These are phyloP conservation scores for Diplodus sargus DNA, from an alignment of 2,797 vertebrate species.

Conservation along the genomic window DNA sequence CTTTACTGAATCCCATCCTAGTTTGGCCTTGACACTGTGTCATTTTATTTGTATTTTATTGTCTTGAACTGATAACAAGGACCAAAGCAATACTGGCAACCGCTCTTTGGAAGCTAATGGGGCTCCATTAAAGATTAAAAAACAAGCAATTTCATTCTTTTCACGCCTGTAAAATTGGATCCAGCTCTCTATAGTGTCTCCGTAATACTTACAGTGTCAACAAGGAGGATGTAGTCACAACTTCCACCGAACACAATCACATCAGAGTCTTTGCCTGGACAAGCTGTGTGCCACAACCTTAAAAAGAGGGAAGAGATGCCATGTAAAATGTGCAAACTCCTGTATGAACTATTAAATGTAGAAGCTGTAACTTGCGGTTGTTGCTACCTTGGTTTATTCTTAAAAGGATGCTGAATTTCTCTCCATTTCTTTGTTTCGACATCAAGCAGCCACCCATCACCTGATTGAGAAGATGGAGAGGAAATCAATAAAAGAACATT, in stretches of 20 bases:
- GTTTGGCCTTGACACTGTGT: too few species aligned
- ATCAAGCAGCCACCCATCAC: slow-evolving; percentile 94
- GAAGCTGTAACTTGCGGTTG: not conserved
- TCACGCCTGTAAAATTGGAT: not conserved
- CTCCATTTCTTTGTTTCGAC: slow-evolving; percentile 90
- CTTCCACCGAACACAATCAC: slow-evolving; percentile 97
- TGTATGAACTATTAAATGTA: slow-evolving; percentile 1
- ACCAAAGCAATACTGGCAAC: too few species aligned
- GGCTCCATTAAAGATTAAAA: too few species aligned
- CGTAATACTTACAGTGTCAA: slow-evolving; percentile 90
- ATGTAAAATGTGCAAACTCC: not conserved
- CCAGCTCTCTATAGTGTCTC: not conserved
- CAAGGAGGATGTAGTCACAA: slow-evolving; percentile 93
- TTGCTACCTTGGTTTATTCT: slow-evolving; percentile 91
- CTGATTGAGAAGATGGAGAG: slow-evolving; percentile 70
- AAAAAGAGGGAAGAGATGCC: not conserved
- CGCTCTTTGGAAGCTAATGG: too few species aligned
- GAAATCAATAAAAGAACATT: not conserved
- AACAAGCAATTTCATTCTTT: not conserved
- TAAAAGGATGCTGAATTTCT: slow-evolving; percentile 89
- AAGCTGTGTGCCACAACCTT: slow-evolving; percentile 96
- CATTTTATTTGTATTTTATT: too few species aligned
- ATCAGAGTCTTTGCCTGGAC: slow-evolving; percentile 91
- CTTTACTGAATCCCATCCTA: too few species aligned
- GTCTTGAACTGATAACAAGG: too few species aligned